These are phyloP conservation scores for Hypothenemus hampei DNA, from an alignment of 1,140 invertebrate species.

Conservation along the genomic window DNA sequence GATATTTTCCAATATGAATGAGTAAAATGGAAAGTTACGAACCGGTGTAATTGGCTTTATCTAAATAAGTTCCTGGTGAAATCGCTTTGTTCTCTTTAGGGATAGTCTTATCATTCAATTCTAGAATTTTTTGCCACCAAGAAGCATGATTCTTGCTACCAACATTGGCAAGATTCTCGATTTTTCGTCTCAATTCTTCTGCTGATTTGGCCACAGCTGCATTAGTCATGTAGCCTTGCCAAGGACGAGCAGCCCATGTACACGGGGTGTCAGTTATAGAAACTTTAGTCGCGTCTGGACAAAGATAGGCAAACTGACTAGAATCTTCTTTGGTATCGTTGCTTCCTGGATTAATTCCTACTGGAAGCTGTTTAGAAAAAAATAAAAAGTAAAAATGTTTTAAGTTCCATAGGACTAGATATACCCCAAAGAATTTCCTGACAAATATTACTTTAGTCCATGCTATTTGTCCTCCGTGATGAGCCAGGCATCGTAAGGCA, in stretches of 20 bases:
- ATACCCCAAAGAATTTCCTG: constrained; percentile 66
- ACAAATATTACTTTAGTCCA: constrained; percentile 80
- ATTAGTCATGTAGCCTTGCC: constrained; percentile 68
- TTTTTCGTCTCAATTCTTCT: constrained; percentile 41
- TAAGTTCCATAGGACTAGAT: constrained; percentile 34
- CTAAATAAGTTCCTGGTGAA: constrained; percentile 59
- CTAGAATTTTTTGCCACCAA: constrained; percentile 52
- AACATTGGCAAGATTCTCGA: constrained; percentile 44
- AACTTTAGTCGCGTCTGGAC: constrained; percentile 70
- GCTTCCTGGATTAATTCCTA: constrained; percentile 51
- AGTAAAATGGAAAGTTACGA: neutral
- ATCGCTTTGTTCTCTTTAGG: constrained; percentile 59
- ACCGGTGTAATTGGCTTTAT: constrained; percentile 64
- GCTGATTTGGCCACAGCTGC: constrained; percentile 52
- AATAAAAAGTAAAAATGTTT: no score
- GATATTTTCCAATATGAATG: no score
- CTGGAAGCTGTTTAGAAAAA: constrained; percentile 57
- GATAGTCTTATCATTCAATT: constrained; percentile 51
- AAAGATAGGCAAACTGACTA: constrained; percentile 67
- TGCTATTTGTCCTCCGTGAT: constrained; percentile 74
- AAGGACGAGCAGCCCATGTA: constrained; percentile 73
- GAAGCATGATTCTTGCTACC: constrained; percentile 47
- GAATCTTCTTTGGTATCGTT: constrained; percentile 51
- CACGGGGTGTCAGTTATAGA: constrained; percentile 64
- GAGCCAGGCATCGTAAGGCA: constrained; percentile 71